These are phyloP conservation scores for Hemistola chrysoprasaria DNA, from an alignment of 2,888 invertebrate genomes.

Conservation along the genomic window DNA sequence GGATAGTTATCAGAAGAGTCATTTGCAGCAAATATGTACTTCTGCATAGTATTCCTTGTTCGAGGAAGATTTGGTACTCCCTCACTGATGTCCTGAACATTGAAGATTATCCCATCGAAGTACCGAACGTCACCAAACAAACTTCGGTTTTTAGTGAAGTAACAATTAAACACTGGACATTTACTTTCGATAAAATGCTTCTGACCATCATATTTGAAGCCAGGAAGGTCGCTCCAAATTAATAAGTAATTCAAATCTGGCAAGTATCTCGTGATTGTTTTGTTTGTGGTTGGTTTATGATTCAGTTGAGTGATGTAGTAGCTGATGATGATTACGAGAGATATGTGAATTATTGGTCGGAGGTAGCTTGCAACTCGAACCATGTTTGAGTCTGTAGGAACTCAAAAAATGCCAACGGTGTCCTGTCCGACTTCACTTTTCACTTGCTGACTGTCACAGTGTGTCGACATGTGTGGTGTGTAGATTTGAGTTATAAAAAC, in stretches of 20 bases:
- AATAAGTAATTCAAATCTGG: conserved; percentile 59
- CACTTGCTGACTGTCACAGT: no score
- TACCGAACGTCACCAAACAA: conserved; percentile 50
- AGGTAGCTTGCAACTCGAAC: conserved; percentile 32
- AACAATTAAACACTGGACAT: conserved; percentile 56
- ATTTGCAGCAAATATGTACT: conserved; percentile 63
- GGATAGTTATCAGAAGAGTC: conserved; percentile 64
- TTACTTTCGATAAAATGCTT: conserved; percentile 40
- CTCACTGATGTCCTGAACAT: conserved; percentile 46
- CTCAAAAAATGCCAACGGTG: no score
- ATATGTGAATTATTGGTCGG: conserved; percentile 35
- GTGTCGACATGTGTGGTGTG: no score
- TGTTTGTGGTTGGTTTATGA: conserved; percentile 21
- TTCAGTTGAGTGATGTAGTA: conserved; percentile 32
- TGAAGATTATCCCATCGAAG: conserved; percentile 64
- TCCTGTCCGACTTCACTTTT: no score
- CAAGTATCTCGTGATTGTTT: conserved; percentile 45
- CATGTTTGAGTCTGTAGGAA: no score
- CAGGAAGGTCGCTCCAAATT: conserved; percentile 54
- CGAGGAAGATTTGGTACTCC: conserved; percentile 36
- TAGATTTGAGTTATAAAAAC: no score
- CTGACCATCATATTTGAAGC: conserved; percentile 46
- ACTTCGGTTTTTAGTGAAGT: conserved; percentile 53
- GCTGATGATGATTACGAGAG: conserved; percentile 28
- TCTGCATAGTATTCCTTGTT: conserved; percentile 49